Base-by-base conservation (phyloP, 2,888 invertebrate genomes). In the Acrobasis repandana region DNA sequence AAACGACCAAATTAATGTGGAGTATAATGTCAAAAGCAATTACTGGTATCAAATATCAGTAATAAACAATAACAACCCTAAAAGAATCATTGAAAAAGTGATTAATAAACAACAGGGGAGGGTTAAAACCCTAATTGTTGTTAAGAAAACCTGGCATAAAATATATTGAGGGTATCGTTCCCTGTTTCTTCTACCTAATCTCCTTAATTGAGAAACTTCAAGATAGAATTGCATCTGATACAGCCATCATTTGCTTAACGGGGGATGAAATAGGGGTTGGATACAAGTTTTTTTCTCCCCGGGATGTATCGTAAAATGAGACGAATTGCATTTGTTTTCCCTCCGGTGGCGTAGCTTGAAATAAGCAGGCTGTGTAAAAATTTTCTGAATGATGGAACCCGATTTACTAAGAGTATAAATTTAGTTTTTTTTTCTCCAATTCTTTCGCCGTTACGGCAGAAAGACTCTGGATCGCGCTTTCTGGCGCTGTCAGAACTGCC, bases 201-300 rank as follows among this genome's bases (percentile, higher is more conserved):
- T 58, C 49, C 49, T 49, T 58, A 58, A 58, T 58, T 58, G 58
- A 58, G 58, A 58, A 58, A 58, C 49, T 58, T 58, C 20, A 50
- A 36, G 58, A 58, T 36, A 58, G 58, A 58, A 58, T 58, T 58
- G 58, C 58, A 58, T 58, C 58, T 50, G 49, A 58, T 58, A 58
- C 58, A 58, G 50, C 48, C 36, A 50, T 50, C 58, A 58, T 58
- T 58, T 58, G 58, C 58, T 58, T 58, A 58, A 58, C 58, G 58
- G 58, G 49, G 50, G 58, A 58, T 58, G 58, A 49, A 58, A 58
- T 58, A 58, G 58, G 58, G 50, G 58, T 58, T 49, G 48, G 56
- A 36, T 36, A 52, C 36, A 52, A 52, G 52, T 38, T 54, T 34
- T 49, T 57, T 47, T 16, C 58, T 38, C 58, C 58, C 58, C 49